Base-by-base conservation (phyloP, 1,140 invertebrate species). In the Lerema accius region DNA sequence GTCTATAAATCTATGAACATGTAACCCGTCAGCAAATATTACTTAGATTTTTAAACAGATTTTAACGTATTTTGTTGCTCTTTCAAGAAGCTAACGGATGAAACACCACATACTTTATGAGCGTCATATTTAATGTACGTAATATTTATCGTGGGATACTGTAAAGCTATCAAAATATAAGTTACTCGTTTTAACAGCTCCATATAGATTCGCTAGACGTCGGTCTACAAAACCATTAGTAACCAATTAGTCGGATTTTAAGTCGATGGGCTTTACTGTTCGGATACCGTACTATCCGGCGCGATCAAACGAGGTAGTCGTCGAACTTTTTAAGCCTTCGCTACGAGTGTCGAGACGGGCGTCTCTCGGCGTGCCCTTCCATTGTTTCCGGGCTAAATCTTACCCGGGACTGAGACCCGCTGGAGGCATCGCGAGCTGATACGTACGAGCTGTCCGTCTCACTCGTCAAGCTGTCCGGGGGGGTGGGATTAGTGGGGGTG, bases 401-500 rank as follows among this genome's bases (percentile, higher is more conserved):
- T 1, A 97, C 96, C 4, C 96, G 91, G 32, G 94, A 93, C 50
- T 94, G 93, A 43, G 91, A 92, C 1, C 93, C 93, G 63, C 93
- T 92, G 3, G 93, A 94, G 46, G 93, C 94, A 69, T 96, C 96
- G 67, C 96, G 94, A 1, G 96, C 96, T 0, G 96, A 97, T 32
- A 96, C 93, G 78, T 97, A 97, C 26, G 95, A 96, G 67, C 95
- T 96, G 68, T 97, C 96, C 50, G 84, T 88, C 49, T 97, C 96
- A 69, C 95, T 96, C 0, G 95, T 95, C 10, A 96, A 76, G 68
- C 95, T 96, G 67, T 97, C 96, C 0, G 96, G 96, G 0, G 96
- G 96, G 1, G 96, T 97, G 0, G 95, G 94, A 89, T 96, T 96
- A 0, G 96, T 96, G 17, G 96, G 95, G 0, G 96, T 96, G n/a